phyloP scores from a whole-genome alignment of 2,113 vertebrate genomes.

The Phrynosoma blainvillii region DNA sequence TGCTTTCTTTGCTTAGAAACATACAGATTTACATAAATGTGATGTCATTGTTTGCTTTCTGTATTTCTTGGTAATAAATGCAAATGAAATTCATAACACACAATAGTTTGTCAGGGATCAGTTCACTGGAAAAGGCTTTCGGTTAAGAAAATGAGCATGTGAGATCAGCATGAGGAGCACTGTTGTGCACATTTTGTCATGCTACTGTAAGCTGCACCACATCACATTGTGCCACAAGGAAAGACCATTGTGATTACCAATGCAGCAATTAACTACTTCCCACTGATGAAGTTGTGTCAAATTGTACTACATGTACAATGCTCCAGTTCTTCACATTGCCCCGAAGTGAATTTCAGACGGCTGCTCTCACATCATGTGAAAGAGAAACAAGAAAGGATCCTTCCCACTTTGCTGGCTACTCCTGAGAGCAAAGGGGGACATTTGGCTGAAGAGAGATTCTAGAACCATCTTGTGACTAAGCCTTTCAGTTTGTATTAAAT shows the following conservation, averaged over 20 bases:
- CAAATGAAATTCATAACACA: not conserved
- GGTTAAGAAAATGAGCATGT: not conserved
- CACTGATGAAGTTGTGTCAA: not conserved
- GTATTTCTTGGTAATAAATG: constrained; percentile 5
- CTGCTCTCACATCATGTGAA: not conserved
- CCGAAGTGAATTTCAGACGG: not conserved
- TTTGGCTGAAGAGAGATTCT: not conserved
- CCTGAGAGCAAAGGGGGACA: not conserved
- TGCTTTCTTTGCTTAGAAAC: not conserved
- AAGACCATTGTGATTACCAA: not conserved
- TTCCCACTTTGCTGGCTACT: constrained; percentile 20
- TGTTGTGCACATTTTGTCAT: not conserved
- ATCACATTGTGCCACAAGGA: not conserved
- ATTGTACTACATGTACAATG: not conserved
- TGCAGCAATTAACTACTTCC: not conserved
- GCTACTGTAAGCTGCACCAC: not conserved
- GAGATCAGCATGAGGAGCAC: not conserved
- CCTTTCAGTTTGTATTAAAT: not conserved
- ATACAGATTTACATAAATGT: not conserved
- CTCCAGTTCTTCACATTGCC: not conserved
- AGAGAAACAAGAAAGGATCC: not conserved
- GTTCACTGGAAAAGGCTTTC: not conserved
- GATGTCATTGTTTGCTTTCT: constrained; percentile 5
- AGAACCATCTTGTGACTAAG: not conserved
- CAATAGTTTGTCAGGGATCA: not conserved